Conservation (phyloP, 2,888 invertebrate genomes). For the Monoplex corrugatus region DNA sequence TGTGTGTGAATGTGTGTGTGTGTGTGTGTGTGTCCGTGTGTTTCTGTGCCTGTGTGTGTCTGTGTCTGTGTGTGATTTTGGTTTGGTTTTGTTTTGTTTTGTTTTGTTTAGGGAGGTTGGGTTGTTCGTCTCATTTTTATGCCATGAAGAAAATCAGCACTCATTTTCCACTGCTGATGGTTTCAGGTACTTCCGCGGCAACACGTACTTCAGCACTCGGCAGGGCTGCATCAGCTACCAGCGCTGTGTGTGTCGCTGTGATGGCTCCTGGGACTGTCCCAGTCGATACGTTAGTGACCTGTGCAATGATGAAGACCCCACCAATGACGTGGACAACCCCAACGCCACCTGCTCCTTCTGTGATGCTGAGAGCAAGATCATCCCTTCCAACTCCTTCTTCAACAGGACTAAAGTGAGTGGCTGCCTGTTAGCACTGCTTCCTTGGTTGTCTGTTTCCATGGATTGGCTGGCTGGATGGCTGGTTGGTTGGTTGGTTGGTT, state of each 20-base stretch:
- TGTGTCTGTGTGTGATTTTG: not conserved
- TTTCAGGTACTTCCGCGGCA: slow-evolving; percentile 46
- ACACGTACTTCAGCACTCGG: slow-evolving; percentile 63
- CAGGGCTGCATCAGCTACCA: slow-evolving; percentile 69
- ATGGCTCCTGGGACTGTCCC: slow-evolving; percentile 72
- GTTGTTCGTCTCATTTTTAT: too few relatives aligned
- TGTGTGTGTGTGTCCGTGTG: too few relatives aligned
- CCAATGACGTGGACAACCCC: slow-evolving; percentile 31
- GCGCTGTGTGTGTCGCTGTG: slow-evolving; percentile 72
- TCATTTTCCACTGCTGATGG: too few relatives aligned
- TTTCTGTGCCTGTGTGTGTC: too few relatives aligned
- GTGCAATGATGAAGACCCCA: slow-evolving; percentile 54
- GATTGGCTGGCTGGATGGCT: too few relatives aligned
- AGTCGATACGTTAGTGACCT: slow-evolving; percentile 59
- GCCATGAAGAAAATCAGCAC: too few relatives aligned
- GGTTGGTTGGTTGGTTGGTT: too few relatives aligned
- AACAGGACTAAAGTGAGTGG: slow-evolving; percentile 62
- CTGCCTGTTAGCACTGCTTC: too few relatives aligned
- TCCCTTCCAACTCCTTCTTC: slow-evolving; percentile 67
- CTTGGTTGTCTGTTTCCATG: too few relatives aligned
- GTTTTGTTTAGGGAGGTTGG: too few relatives aligned
- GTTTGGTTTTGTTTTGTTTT: not conserved
- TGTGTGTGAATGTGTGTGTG: too few relatives aligned
- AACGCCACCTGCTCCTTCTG: slow-evolving; percentile 63
- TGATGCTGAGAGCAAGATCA: slow-evolving; percentile 61